Percentiles rank a stretch among this genome's conserved stretches.
Conservation (phyloP, 1,140 invertebrate species). For the Solenopsis invicta region DNA sequence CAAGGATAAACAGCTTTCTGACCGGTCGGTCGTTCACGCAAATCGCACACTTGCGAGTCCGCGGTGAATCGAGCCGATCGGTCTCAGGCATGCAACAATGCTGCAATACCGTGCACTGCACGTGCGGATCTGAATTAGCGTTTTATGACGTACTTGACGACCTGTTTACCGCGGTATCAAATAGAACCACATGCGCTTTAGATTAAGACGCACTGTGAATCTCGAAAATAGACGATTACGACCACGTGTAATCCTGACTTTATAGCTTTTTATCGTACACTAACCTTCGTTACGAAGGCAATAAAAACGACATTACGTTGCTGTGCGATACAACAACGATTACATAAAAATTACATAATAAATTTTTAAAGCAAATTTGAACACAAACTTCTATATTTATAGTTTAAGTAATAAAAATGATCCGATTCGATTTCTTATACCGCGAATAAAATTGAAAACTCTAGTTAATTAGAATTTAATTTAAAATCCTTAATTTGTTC, state of each 20-base stretch:
- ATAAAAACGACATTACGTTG: neutral
- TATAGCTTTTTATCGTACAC: neutral
- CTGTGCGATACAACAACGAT: neutral
- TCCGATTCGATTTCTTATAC: neutral
- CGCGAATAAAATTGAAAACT: neutral
- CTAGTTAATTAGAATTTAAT: neutral
- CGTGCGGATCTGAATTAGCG: slow-evolving; percentile 39
- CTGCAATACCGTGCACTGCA: slow-evolving; percentile 22
- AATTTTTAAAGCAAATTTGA: neutral
- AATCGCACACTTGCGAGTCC: slow-evolving; percentile 22
- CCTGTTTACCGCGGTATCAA: slow-evolving; percentile 42
- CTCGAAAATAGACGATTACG: slow-evolving; percentile 24
- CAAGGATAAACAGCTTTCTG: slow-evolving; percentile 36
- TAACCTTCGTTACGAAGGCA: neutral
- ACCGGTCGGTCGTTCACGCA: slow-evolving; percentile 40
- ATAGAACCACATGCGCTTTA: slow-evolving; percentile 12
- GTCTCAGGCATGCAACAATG: slow-evolving; percentile 11
- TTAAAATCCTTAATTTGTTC: neutral
- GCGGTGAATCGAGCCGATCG: slow-evolving; percentile 26
- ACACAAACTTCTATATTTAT: neutral
- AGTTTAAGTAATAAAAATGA: neutral
- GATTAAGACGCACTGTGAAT: slow-evolving; percentile 15
- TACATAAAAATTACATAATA: neutral
- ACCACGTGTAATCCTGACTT: neutral
- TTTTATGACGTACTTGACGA: slow-evolving; percentile 41